Percentiles rank a stretch among this genome's conserved stretches.
These are phyloP conservation scores for Crotalus helleri DNA, from an alignment of 2,113 vertebrate species.

Conservation along the genomic window DNA sequence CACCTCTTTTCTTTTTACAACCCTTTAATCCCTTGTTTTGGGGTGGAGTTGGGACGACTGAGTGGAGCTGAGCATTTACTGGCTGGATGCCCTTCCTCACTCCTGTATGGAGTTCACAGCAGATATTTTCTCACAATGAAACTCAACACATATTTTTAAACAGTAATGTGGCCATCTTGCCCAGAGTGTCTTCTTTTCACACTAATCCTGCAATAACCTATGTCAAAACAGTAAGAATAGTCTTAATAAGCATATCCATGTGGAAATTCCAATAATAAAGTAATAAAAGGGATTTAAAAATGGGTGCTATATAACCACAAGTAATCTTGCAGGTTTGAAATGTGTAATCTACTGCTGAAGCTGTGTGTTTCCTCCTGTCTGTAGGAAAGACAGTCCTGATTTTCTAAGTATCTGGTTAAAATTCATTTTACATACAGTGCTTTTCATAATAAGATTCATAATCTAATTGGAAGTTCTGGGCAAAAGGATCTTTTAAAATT, in stretches of 20 bases:
- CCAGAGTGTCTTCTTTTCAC: not conserved
- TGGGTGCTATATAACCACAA: not conserved
- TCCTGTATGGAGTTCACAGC: too few species aligned
- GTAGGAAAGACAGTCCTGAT: not conserved
- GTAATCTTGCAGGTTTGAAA: not conserved
- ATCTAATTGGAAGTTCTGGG: not conserved
- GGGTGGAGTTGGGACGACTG: too few species aligned
- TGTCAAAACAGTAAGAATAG: not conserved
- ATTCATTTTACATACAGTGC: not conserved
- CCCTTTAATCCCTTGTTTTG: too few species aligned
- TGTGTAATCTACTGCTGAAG: not conserved
- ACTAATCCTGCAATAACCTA: not conserved
- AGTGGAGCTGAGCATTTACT: too few species aligned
- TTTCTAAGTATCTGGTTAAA: not conserved
- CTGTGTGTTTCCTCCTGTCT: not conserved
- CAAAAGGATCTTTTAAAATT: slow-evolving; percentile 3
- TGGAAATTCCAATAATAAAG: not conserved
- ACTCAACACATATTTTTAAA: not conserved
- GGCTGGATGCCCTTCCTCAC: too few species aligned
- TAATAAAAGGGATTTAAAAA: not conserved
- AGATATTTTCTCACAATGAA: too few species aligned
- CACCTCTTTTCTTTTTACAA: too few species aligned
- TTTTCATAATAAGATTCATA: not conserved
- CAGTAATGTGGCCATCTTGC: not conserved
- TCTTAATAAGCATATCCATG: not conserved